These are phyloP conservation scores for Polypterus senegalus DNA, from an alignment of 2,113 vertebrate species.

Conservation along the genomic window DNA sequence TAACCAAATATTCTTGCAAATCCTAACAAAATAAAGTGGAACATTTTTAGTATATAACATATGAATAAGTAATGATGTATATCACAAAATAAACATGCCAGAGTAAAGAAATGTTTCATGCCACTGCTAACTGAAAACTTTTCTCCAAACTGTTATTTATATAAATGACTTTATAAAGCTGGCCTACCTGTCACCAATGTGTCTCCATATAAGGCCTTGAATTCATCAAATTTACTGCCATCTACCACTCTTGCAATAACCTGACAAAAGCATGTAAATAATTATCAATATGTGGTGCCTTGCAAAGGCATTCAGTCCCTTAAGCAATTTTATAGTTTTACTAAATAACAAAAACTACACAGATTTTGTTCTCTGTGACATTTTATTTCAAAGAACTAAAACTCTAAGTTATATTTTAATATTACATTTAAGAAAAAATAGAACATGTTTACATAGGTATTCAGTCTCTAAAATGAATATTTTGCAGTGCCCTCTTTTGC, in stretches of 20 bases:
- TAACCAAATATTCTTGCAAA: constrained; percentile 94
- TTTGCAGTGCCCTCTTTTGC: no score
- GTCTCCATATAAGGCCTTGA: constrained; percentile 95
- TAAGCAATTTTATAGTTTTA: no score
- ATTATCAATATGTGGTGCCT: not conserved
- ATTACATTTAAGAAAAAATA: no score
- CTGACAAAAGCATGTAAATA: constrained; percentile 44
- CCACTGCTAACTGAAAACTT: not conserved
- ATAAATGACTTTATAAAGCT: constrained; percentile 13
- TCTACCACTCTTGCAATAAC: constrained; percentile 93
- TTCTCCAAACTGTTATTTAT: not conserved
- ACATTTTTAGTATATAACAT: not conserved
- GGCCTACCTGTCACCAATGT: constrained; percentile 83
- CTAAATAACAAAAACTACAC: no score
- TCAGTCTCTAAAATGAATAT: no score
- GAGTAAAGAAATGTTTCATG: not conserved
- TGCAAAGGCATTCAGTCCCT: no score
- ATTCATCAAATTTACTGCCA: constrained; percentile 92
- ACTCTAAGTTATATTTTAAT: no score
- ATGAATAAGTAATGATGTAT: not conserved
- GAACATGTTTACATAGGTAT: no score
- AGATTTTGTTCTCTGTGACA: no score
- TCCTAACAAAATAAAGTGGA: constrained; percentile 46
- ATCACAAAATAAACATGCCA: not conserved
- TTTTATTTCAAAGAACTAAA: no score